Conservation (phyloP, 2,113 vertebrate genomes). For the Vombatus ursinus region DNA sequence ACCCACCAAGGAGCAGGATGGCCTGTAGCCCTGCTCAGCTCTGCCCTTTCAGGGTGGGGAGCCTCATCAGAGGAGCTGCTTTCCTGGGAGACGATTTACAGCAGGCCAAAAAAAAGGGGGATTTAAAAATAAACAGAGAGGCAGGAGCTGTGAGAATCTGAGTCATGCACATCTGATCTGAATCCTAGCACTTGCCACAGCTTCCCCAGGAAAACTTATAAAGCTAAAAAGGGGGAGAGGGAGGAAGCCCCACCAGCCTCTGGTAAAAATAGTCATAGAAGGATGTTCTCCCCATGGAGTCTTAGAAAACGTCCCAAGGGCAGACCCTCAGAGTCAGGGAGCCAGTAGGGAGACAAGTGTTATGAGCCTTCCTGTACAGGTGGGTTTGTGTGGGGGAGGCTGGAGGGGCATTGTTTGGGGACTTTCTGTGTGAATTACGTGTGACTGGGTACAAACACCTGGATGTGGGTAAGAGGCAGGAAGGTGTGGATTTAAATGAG, state of each 20-base stretch:
- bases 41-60: constrained; percentile 25
- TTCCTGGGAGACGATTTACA: constrained; percentile 76
- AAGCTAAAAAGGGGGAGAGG: constrained; percentile 77
- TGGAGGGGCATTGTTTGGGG: neutral
- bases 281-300: constrained; percentile 73
- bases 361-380: constrained; percentile 54
- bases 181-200: constrained; percentile 78
- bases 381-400: constrained; percentile 59
- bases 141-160: constrained; percentile 81
- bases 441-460: neutral
- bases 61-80: constrained; percentile 26
- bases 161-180: constrained; percentile 84
- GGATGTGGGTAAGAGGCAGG: neutral
- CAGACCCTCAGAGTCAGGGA: constrained; percentile 63
- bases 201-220: constrained; percentile 79
- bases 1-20: neutral
- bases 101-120: constrained; percentile 69
- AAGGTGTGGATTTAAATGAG: neutral
- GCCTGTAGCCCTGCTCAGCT: constrained; percentile 35
- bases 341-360: constrained; percentile 73
- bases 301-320: constrained; percentile 64
- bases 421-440: neutral
- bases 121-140: constrained; percentile 86
- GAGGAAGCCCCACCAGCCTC: constrained; percentile 52
- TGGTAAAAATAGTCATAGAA: constrained; percentile 74